Base-by-base conservation (phyloP, 1,140 invertebrate genomes). In the Acromyrmex echinatior region DNA sequence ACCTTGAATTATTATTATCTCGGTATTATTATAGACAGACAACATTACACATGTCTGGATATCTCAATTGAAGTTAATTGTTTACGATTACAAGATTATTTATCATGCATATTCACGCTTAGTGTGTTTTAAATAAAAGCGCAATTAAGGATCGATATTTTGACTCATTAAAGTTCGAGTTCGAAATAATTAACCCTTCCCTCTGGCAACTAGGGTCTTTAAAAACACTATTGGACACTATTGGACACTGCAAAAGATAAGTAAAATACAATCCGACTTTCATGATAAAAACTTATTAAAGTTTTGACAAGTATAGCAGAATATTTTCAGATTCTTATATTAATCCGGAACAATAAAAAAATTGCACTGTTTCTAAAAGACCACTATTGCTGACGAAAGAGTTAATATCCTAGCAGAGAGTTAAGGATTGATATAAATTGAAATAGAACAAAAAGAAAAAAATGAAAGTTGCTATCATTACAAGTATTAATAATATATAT, bases 71-170 rank as follows among this genome's bases (percentile, higher is more conserved):
- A 25, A 73, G 18, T 62, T 73, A 60, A 73, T 49, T 45, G 35
- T 35, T 73, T 35, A 66, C 31, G 63, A 66, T 35, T 60, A 68
- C 49, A 60, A 73, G 53, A 73, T 60, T 53, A 14, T 82, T 56
- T 82, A 31, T 60, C 25, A 73, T 73, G 39, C 53, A 62, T 49
- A 82, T 82, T 82, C 66, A 28, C 14, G 53, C 18, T n/a, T 60
- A 82, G 58, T 49, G 45, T 82, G 39, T 18, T 31, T 16, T 21
- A 82, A 71, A 73, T 66, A 82, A 82, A 14, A 31, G 25, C 53
- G 25, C 39, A 49, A 60, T 73, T 82, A 82, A 73, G 66, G 12
- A 73, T 71, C 16, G 7, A 7, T 73, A 62, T 82, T 49, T 35
- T 18, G 18, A 73, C 14, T 35, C 16, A n/a, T 16, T 58, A 18